phyloP scores from a whole-genome alignment of 2,113 vertebrate species.

The Cephalophus harveyi region DNA sequence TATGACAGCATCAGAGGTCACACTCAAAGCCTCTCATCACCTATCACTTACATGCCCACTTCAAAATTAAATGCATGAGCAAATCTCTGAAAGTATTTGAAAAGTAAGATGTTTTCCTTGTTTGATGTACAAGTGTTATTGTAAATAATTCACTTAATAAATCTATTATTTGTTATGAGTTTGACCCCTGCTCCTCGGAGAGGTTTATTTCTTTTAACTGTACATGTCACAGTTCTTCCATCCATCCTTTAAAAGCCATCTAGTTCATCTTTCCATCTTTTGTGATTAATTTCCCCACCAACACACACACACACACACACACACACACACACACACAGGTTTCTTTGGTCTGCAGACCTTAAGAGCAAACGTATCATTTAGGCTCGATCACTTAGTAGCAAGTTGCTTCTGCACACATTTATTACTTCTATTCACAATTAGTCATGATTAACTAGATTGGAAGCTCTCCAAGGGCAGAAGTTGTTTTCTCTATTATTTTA shows the following conservation, averaged over 20 bases:
- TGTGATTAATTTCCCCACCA: background rate
- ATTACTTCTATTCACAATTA: background rate
- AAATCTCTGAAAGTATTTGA: background rate
- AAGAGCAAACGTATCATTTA: background rate
- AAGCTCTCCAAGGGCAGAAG: background rate
- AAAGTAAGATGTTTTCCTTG: background rate
- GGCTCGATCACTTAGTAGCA: background rate
- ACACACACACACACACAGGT: background rate
- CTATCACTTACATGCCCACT: background rate
- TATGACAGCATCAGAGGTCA: background rate
- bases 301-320: background rate
- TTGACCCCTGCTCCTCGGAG: background rate
- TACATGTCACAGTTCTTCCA: background rate
- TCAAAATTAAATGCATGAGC: background rate
- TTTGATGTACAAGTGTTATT: background rate
- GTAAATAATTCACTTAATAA: background rate
- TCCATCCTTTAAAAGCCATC: background rate
- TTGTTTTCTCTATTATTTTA: background rate
- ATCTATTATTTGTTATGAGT: background rate
- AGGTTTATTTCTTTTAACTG: background rate
- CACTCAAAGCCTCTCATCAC: background rate
- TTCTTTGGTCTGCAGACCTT: background rate
- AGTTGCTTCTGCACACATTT: background rate
- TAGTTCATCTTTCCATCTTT: background rate
- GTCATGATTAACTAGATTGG: background rate